Evolutionary conservation across 2,113 vertebrate species (phyloP).

Genomic region (Chrysochloris asiatica): DNA sequence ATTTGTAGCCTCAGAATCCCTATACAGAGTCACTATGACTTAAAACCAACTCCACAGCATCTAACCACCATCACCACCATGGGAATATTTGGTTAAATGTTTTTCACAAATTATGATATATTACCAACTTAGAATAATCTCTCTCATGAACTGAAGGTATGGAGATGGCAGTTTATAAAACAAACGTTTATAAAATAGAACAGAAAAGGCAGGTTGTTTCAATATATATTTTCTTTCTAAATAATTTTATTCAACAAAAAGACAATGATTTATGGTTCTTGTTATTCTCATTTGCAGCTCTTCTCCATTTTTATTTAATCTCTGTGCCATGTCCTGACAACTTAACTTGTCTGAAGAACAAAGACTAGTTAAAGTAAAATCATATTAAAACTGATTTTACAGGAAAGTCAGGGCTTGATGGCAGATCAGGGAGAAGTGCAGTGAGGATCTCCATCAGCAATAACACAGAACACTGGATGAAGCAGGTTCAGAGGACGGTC

Average conservation of each 20-base stretch:
- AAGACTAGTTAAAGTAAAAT: slow-evolving; percentile 47
- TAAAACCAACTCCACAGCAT: too few relatives aligned
- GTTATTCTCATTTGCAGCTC: neutral
- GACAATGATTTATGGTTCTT: slow-evolving; percentile 22
- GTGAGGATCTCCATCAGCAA: too few relatives aligned
- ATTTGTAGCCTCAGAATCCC: too few relatives aligned
- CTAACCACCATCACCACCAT: too few relatives aligned
- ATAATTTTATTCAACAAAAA: slow-evolving; percentile 4
- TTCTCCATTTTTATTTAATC: slow-evolving; percentile 30
- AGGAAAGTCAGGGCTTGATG: too few relatives aligned
- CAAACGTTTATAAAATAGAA: neutral
- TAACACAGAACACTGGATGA: too few relatives aligned
- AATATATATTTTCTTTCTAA: neutral
- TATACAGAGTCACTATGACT: too few relatives aligned
- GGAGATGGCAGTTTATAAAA: neutral
- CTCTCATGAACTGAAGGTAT: neutral
- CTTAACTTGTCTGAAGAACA: slow-evolving; percentile 44
- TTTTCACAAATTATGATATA: neutral
- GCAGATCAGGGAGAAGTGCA: too few relatives aligned
- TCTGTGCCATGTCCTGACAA: slow-evolving; percentile 15
- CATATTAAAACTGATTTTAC: neutral
- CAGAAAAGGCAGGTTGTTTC: neutral
- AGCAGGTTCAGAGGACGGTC: too few relatives aligned
- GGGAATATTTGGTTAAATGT: neutral
- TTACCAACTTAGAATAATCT: neutral